Percentiles rank a stretch among this genome's conserved stretches.
Conservation (phyloP, 2,888 invertebrate genomes). For the Cryptocheilus praepositus region DNA sequence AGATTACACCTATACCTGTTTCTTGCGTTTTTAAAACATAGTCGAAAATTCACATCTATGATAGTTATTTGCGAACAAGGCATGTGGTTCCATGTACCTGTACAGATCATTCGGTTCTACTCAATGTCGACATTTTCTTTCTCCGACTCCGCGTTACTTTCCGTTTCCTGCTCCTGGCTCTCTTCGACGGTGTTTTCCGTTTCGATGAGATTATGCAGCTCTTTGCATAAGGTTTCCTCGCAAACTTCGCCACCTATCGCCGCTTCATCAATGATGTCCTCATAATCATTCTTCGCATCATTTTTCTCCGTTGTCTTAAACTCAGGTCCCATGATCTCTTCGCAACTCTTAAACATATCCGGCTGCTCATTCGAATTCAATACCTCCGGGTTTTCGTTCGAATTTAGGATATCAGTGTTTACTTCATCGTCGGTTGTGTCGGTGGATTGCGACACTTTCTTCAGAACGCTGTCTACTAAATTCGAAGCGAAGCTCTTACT, state of each 20-base stretch:
- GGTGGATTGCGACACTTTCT: slow-evolving; percentile 69
- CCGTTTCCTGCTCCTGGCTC: slow-evolving; percentile 31
- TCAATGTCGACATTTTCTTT: slow-evolving; percentile 31
- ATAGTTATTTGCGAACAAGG: slow-evolving; percentile 25
- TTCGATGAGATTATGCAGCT: slow-evolving; percentile 67
- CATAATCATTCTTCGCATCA: slow-evolving; percentile 55
- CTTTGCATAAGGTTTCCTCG: slow-evolving; percentile 68
- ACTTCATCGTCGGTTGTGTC: slow-evolving; percentile 71
- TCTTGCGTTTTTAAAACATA: slow-evolving; percentile 25
- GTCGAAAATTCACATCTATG: slow-evolving; percentile 25
- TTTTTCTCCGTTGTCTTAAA: slow-evolving; percentile 55
- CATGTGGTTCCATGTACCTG: slow-evolving; percentile 34
- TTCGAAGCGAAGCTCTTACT: slow-evolving; percentile 62
- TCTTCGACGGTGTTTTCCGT: slow-evolving; percentile 58
- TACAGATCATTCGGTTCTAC: slow-evolving; percentile 2
- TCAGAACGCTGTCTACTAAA: slow-evolving; percentile 62
- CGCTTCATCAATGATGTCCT: slow-evolving; percentile 58
- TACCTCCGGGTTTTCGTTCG: slow-evolving; percentile 67
- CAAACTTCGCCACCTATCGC: slow-evolving; percentile 61
- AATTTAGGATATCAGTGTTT: slow-evolving; percentile 69
- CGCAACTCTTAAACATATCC: slow-evolving; percentile 69
- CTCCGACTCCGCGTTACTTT: slow-evolving; percentile 33
- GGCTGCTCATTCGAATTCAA: slow-evolving; percentile 61
- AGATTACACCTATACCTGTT: slow-evolving; percentile 19
- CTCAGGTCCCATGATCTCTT: slow-evolving; percentile 65